phyloP scores from a whole-genome alignment of 1,140 invertebrate genomes.

The Drosophila truncata region DNA sequence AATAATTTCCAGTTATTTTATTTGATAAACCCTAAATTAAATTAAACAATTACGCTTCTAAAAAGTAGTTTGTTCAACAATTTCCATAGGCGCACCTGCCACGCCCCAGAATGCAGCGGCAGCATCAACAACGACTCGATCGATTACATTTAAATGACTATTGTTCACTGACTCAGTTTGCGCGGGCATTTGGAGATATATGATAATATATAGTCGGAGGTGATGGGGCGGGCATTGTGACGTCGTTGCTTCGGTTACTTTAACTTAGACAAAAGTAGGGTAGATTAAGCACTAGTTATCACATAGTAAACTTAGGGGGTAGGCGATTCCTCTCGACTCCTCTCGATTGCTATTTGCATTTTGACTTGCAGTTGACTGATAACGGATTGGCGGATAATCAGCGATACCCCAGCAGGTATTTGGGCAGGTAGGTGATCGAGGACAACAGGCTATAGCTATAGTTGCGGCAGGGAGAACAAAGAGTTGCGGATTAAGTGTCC shows the following conservation, averaged over 20 bases:
- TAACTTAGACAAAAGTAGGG: slow-evolving; percentile 24
- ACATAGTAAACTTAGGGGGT: slow-evolving; percentile 77
- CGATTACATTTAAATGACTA: slow-evolving; percentile 75
- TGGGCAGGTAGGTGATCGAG: slow-evolving; percentile 82
- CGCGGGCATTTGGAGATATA: slow-evolving; percentile 4
- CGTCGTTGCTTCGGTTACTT: slow-evolving; percentile 7
- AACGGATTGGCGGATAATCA: slow-evolving; percentile 29
- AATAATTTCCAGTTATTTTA: slow-evolving; percentile 68
- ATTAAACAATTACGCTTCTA: slow-evolving; percentile 46
- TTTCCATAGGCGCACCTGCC: slow-evolving; percentile 25
- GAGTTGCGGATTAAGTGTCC: neutral
- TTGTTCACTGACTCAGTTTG: slow-evolving; percentile 73
- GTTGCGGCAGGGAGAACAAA: slow-evolving; percentile 1
- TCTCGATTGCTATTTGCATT: slow-evolving; percentile 60
- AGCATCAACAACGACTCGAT: slow-evolving; percentile 45
- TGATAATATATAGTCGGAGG: neutral
- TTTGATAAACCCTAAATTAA: slow-evolving; percentile 18
- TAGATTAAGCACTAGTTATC: slow-evolving; percentile 76
- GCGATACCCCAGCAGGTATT: slow-evolving; percentile 79
- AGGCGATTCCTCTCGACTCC: slow-evolving; percentile 34
- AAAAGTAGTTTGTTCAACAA: slow-evolving; percentile 65
- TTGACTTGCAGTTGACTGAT: slow-evolving; percentile 56
- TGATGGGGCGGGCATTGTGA: slow-evolving; percentile 18
- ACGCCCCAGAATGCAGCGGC: slow-evolving; percentile 16
- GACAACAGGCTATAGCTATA: slow-evolving; percentile 81